A percentile compares a stretch with the other conserved stretches of the same genome.
Evolutionary conservation across 2,888 invertebrate genomes (phyloP).

Genomic region (Conops quadrifasciatus): DNA sequence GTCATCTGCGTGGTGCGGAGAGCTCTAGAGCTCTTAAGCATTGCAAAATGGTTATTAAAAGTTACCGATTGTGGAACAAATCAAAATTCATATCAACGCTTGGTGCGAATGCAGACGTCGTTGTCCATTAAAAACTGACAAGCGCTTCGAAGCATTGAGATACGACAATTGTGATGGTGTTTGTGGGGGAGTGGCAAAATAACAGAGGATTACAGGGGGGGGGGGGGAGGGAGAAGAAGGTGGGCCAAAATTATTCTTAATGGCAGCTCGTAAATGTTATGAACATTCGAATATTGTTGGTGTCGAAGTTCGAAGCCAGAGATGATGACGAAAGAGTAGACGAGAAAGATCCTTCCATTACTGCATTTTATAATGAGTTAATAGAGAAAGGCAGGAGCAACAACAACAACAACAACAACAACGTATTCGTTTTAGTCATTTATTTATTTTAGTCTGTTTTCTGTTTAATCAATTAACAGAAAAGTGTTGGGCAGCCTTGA

Average conservation of each 20-base stretch:
- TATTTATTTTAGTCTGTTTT: no score
- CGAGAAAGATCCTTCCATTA: no score
- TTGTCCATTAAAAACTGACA: slow-evolving; percentile 23
- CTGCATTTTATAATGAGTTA: no score
- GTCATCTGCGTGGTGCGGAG: background rate
- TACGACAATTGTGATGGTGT: background rate
- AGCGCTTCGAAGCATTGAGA: no score
- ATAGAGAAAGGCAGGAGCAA: no score
- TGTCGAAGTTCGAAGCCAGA: no score
- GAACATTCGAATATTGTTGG: no score
- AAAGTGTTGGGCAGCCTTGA: no score
- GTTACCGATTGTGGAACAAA: slow-evolving; percentile 18
- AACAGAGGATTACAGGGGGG: background rate
- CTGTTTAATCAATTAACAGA: no score
- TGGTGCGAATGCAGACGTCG: slow-evolving; percentile 19
- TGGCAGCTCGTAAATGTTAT: background rate
- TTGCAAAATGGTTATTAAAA: slow-evolving; percentile 11
- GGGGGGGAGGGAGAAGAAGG: background rate
- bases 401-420: no score
- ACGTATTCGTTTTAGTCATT: no score
- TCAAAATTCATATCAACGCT: slow-evolving; percentile 8
- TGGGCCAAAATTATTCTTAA: background rate
- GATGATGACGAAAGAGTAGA: no score
- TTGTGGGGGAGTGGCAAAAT: background rate
- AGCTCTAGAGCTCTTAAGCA: background rate